Conservation (phyloP, 2,113 vertebrate genomes). For the Pyxicephalus adspersus region DNA sequence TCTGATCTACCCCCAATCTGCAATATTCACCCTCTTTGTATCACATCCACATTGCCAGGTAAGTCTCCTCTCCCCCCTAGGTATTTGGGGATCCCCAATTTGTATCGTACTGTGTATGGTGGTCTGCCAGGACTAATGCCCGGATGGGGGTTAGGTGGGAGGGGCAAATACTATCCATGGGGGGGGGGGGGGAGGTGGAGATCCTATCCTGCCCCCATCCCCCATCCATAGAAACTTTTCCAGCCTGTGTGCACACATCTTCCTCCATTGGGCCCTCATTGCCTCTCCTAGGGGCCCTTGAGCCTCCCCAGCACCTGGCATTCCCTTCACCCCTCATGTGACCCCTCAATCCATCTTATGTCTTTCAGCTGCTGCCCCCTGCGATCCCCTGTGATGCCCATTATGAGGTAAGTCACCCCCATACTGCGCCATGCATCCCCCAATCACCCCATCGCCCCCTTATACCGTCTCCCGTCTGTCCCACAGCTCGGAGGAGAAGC, state of each 20-base stretch:
- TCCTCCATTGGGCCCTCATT: background rate
- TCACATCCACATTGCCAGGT: too few relatives aligned
- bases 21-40: too few relatives aligned
- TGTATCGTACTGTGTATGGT: too few relatives aligned
- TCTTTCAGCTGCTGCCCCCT: background rate
- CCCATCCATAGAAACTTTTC: background rate
- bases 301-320: constrained; percentile 15
- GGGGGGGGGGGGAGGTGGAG: background rate
- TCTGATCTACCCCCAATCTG: too few relatives aligned
- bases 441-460: background rate
- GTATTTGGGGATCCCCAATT: too few relatives aligned
- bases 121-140: background rate
- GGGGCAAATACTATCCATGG: too few relatives aligned
- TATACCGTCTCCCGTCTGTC: background rate
- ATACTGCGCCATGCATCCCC: background rate
- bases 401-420: constrained; percentile 24
- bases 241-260: background rate
- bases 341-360: background rate
- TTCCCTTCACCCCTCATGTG: background rate
- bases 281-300: background rate
- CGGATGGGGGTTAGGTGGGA: background rate
- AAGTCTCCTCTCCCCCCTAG: too few relatives aligned
- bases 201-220: background rate
- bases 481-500: constrained; percentile 60
- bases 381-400: constrained; percentile 6